phyloP scores from a whole-genome alignment of 2,797 vertebrate genomes.

The Paramormyrops hopkinsi region DNA sequence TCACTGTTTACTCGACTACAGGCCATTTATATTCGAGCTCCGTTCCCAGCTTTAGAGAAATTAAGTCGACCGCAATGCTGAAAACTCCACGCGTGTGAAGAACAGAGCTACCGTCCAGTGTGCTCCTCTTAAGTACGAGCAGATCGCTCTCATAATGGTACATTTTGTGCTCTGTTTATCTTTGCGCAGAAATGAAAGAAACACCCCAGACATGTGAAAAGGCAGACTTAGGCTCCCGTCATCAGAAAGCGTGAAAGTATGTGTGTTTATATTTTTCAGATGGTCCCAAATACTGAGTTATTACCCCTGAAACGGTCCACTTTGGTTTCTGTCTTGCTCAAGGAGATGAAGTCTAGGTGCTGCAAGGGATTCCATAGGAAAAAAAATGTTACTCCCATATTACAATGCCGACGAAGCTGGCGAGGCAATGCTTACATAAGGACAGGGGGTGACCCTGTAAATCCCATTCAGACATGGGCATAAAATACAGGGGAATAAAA shows the following conservation, averaged over 20 bases:
- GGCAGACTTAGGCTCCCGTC: background rate
- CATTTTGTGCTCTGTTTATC: background rate
- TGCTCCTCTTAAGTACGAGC: background rate
- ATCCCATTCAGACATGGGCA: background rate
- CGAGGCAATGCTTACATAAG: background rate
- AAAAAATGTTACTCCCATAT: background rate
- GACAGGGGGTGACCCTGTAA: background rate
- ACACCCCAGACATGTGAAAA: background rate
- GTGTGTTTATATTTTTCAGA: background rate
- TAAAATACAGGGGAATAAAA: background rate
- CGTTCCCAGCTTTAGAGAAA: background rate
- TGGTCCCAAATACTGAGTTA: background rate
- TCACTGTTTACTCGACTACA: background rate
- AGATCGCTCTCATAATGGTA: background rate
- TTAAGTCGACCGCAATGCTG: background rate
- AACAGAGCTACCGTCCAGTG: background rate
- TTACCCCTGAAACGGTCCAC: background rate
- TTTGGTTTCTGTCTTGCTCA: background rate
- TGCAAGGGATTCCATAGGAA: background rate
- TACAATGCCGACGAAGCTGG: background rate
- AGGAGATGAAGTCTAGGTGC: background rate
- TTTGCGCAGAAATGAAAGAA: background rate
- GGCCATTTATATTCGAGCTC: background rate
- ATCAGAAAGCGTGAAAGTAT: background rate
- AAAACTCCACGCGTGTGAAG: background rate